Base-by-base conservation (phyloP, 2,888 invertebrate genomes). In the Zhengitettix transpicula region DNA sequence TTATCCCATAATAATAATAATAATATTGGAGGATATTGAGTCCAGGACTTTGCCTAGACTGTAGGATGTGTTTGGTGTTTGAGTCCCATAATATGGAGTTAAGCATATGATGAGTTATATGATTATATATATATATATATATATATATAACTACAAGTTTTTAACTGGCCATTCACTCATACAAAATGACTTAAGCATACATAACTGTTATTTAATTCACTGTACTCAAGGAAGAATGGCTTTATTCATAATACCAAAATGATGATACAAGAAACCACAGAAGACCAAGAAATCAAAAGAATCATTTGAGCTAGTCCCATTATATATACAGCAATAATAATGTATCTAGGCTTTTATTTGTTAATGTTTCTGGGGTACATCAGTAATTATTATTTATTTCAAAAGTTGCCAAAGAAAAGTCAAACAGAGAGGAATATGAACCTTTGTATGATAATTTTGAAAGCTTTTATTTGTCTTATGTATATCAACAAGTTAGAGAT, bases 301-400 rank as follows among this genome's bases (percentile, higher is more conserved):
- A 68, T 81, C 82, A 9, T 88, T 84, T 71, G 93, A 93, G 75
- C 81, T 84, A 71, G 84, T 88, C 63, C 83, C 92, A 14, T 75
- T 95, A 64, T 75, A n/a, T n/a, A 87, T 67, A 89, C 92, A 47
- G 86, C 91, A 58, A 83, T 85, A 66, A 79, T 92, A 66, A 94
- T 95, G 17, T 88, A 91, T 73, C 74, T 87, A 64, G 91, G 95
- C 64, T 94, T 96, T 75, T 92, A 89, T 70, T 77, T 97, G 64
- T 83, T 98, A 58, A 89, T 96, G 81, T 79, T 97, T 67, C 82
- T 97, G 66, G 97, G 98, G 59, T 93, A 92, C 74, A 77, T 99
- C 66, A 91, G 95, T 74, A 96, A 73, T 77, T 94, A 65, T 76
- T 98, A 59, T 87, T 87, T 71, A 82, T 81, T 57, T 90, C 90